Evolutionary conservation across 2,888 invertebrate species (phyloP), one percentile per base, ranked within the genome.

Genomic region (Mayetiola destructor): DNA sequence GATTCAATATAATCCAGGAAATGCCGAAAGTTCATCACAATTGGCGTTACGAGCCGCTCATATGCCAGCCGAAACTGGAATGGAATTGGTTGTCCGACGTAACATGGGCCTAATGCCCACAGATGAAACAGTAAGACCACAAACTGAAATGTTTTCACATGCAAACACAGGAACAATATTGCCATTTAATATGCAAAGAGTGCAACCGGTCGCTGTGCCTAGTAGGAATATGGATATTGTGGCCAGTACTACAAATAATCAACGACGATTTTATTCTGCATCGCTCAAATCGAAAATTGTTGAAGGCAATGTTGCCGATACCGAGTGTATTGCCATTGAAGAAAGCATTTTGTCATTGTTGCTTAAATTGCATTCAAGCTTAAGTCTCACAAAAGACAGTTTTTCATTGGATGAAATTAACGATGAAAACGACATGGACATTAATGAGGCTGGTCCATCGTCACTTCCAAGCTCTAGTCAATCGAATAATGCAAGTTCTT

Each of bases 311-410:
- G 67, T 68, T 62, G 62, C 63, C 53, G 75, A 75, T 57, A 77
- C 78, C 37, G 69, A 71, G 56, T 73, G 79, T 36, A 75, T 85
- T 14, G 76, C 79, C 27, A 78, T 89, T 57, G 86, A 88, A 65
- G 91, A 92, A 70, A 94, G 91, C 60, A 87, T 96, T 61, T 82
- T 96, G 63, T 91, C 93, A 0, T 73, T 95, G 56, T 75, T 96
- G 42, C 74, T 95, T 56, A 92, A 90, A 69, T 76, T 94, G 14
- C 94, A 96, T 71, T 88, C 90, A 2, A 91, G 93, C 68, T 75
- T 95, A 39, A 86, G 88, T 1, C 89, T 88, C 1, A 74, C 80
- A 12, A 80, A 88, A 9, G 90, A 92, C 67, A 90, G 90, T 61
- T 95, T 85, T 67, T 77, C 80, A 18, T 64, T 80, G 18, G 79